Percentiles rank a stretch among this genome's conserved stretches.
Conservation (phyloP, 1,140 invertebrate genomes). For the Augochlora pura region DNA sequence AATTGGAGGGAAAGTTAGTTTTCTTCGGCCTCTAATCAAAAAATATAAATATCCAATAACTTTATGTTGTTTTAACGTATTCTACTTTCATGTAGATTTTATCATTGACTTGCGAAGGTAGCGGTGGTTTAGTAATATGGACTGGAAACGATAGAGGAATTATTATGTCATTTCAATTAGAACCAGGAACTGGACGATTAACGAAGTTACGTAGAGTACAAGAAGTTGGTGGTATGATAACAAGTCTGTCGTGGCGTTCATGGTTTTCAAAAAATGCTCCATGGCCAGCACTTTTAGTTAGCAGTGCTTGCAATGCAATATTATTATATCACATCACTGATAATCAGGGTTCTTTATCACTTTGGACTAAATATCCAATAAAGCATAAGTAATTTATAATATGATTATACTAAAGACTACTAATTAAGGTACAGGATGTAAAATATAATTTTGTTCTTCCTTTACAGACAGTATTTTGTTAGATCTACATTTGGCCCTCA, state of each 20-base stretch:
- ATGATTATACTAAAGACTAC: slow-evolving; percentile 3
- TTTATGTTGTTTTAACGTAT: background rate
- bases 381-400: slow-evolving; percentile 70
- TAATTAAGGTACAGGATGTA: slow-evolving; percentile 25
- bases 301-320: slow-evolving; percentile 88
- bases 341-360: slow-evolving; percentile 69
- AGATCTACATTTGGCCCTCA: slow-evolving; percentile 91
- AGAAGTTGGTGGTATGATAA: slow-evolving; percentile 84
- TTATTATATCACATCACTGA: slow-evolving; percentile 81
- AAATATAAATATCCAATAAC: background rate
- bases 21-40: background rate
- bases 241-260: slow-evolving; percentile 89
- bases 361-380: slow-evolving; percentile 81
- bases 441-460: slow-evolving; percentile 18
- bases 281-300: slow-evolving; percentile 89
- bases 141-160: slow-evolving; percentile 89
- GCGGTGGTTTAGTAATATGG: slow-evolving; percentile 87
- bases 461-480: slow-evolving; percentile 80
- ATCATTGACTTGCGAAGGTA: slow-evolving; percentile 89
- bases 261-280: slow-evolving; percentile 90
- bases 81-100: slow-evolving; percentile 72
- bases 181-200: slow-evolving; percentile 86
- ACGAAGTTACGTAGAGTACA: slow-evolving; percentile 85
- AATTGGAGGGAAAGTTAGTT: slow-evolving; percentile 85
- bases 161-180: slow-evolving; percentile 78